Conservation (phyloP, 2,113 vertebrate species). For the Burhinus oedicnemus region DNA sequence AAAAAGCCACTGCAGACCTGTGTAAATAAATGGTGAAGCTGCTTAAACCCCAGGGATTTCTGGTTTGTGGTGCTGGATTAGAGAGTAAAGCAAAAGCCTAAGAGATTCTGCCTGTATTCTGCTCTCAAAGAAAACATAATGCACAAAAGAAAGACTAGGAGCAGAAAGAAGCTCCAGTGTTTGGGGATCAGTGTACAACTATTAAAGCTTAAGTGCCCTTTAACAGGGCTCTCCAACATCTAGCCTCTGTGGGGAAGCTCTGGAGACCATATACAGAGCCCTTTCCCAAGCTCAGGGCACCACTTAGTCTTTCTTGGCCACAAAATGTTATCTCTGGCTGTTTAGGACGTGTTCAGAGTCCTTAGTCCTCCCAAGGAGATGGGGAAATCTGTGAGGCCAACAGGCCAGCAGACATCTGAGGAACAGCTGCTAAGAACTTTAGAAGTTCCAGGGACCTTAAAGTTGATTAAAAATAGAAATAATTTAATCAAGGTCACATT, state of each 20-base stretch:
- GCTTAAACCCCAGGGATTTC: constrained; percentile 1
- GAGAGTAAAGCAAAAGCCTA: not conserved
- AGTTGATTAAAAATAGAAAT: constrained; percentile 64
- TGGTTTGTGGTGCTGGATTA: constrained; percentile 15
- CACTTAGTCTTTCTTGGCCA: not conserved
- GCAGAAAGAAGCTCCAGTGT: not conserved
- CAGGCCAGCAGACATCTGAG: constrained; percentile 46
- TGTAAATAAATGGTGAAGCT: constrained; percentile 19
- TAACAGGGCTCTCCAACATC: not conserved
- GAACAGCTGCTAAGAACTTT: constrained; percentile 58
- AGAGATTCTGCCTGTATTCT: not conserved
- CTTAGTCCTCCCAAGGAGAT: not conserved
- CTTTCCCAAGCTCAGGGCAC: not conserved
- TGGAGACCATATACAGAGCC: not conserved
- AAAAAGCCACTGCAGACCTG: constrained; percentile 2
- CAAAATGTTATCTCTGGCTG: not conserved
- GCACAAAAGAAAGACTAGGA: not conserved
- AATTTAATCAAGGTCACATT: constrained; percentile 57
- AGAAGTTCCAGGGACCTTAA: constrained; percentile 35
- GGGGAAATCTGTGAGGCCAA: constrained; percentile 32
- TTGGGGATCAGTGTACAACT: not conserved
- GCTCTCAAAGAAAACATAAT: not conserved
- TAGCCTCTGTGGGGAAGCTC: not conserved
- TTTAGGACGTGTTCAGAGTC: not conserved
- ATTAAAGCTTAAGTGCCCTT: not conserved